Conservation (phyloP, 2,888 invertebrate genomes). For the Lepas anatifera region DNA sequence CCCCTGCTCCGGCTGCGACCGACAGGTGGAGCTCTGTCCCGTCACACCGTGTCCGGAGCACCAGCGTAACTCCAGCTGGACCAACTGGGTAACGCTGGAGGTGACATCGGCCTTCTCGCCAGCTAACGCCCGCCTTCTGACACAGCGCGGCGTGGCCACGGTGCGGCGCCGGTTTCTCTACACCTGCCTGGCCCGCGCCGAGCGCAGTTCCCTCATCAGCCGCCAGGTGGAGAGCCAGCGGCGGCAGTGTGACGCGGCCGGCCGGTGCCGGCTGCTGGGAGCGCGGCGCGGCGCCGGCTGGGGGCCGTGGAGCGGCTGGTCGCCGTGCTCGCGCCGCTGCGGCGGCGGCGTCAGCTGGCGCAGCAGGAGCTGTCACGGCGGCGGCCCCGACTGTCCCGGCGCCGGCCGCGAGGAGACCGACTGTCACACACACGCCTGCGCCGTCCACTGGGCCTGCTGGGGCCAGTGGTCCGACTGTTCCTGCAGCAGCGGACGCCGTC, state of each 20-base stretch:
- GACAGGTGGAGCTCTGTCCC: conserved; percentile 18
- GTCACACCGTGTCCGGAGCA: not conserved
- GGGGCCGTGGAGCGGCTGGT: not conserved
- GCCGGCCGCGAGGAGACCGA: not conserved
- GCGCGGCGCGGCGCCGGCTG: not conserved
- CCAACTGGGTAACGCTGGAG: not conserved
- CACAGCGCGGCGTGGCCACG: not conserved
- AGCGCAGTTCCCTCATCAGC: not conserved
- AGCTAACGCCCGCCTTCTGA: not conserved
- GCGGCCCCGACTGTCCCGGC: not conserved
- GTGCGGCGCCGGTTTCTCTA: not conserved
- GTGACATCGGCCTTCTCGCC: not conserved
- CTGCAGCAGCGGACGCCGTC: not conserved
- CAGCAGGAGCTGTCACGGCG: not conserved
- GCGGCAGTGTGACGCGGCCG: not conserved
- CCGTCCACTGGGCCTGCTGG: not conserved
- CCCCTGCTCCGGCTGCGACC: conserved; percentile 18
- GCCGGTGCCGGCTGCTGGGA: not conserved
- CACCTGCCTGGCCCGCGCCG: not conserved
- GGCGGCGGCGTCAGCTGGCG: not conserved
- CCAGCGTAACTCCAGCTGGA: not conserved
- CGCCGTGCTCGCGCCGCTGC: not conserved
- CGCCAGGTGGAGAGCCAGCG: not conserved
- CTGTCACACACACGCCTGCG: not conserved
- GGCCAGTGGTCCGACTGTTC: not conserved